Evolutionary conservation across 1,140 invertebrate genomes (phyloP).

Genomic region (Tetragonula clypearis): DNA sequence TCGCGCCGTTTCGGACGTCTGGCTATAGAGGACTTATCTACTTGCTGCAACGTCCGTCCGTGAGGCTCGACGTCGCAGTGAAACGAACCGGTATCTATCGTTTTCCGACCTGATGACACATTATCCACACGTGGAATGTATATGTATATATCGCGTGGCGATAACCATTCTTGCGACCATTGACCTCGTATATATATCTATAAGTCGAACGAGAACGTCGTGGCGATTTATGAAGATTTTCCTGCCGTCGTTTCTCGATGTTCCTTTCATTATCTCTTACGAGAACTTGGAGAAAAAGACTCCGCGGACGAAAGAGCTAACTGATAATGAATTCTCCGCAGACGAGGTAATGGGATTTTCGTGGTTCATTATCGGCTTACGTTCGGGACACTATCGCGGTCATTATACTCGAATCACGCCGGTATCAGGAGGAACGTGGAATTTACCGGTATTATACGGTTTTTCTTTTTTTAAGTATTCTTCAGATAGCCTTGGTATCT

Average conservation of each 20-base stretch:
- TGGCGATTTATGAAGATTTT: conserved; percentile 8
- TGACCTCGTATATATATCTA: not conserved
- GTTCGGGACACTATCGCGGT: conserved; percentile 1
- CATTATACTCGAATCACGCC: conserved; percentile 36
- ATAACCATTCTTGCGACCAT: too few species aligned
- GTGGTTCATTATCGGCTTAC: conserved; percentile 47
- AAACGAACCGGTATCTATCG: conserved; percentile 16
- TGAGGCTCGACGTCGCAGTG: not conserved
- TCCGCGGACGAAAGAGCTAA: conserved; percentile 4
- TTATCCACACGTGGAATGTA: not conserved
- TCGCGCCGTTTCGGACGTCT: not conserved
- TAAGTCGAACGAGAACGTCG: not conserved
- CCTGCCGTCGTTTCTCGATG: not conserved
- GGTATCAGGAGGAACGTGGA: not conserved
- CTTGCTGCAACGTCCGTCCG: not conserved
- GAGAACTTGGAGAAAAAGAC: conserved; percentile 16
- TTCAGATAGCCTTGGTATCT: too few species aligned
- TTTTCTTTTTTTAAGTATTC: not conserved
- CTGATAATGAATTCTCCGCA: conserved; percentile 38
- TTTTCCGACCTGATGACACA: not conserved
- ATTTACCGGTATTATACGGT: too few species aligned
- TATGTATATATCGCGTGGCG: not conserved
- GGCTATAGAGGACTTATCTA: conserved; percentile 32
- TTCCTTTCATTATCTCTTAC: conserved; percentile 36
- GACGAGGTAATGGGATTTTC: conserved; percentile 47